Evolutionary conservation across 2,888 invertebrate genomes (phyloP).

Genomic region (Deilephila porcellus): DNA sequence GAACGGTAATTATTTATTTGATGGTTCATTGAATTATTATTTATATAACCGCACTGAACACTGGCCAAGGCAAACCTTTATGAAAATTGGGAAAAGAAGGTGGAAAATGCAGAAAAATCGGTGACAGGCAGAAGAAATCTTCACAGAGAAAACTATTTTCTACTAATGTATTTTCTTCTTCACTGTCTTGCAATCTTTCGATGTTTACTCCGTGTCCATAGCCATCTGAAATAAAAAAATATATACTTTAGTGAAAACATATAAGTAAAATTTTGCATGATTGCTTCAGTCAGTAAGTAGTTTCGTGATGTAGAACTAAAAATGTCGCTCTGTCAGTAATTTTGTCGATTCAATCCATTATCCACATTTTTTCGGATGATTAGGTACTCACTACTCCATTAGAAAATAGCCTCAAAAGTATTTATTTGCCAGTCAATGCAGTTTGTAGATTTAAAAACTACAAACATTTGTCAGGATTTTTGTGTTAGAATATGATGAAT

Average conservation of each 20-base stretch:
- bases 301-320: too few relatives aligned
- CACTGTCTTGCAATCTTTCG: slow-evolving; percentile 54
- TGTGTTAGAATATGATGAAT: too few relatives aligned
- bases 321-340: too few relatives aligned
- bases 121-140: neutral
- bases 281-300: too few relatives aligned
- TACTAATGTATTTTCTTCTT: slow-evolving; percentile 29
- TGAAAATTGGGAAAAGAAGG: slow-evolving; percentile 46
- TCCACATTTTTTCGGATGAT: too few relatives aligned
- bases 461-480: too few relatives aligned
- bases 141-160: neutral
- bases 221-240: slow-evolving; percentile 67
- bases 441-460: too few relatives aligned
- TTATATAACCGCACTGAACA: slow-evolving; percentile 48
- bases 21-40: neutral
- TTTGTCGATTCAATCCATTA: too few relatives aligned
- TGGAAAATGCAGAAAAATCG: slow-evolving; percentile 32
- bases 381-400: too few relatives aligned
- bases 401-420: too few relatives aligned
- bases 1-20: slow-evolving; percentile 6
- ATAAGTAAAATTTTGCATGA: too few relatives aligned
- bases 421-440: too few relatives aligned
- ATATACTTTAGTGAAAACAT: neutral
- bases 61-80: slow-evolving; percentile 77
- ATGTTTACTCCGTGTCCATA: slow-evolving; percentile 79